Conservation (phyloP, 2,888 invertebrate species). For the Archips crataeganus region DNA sequence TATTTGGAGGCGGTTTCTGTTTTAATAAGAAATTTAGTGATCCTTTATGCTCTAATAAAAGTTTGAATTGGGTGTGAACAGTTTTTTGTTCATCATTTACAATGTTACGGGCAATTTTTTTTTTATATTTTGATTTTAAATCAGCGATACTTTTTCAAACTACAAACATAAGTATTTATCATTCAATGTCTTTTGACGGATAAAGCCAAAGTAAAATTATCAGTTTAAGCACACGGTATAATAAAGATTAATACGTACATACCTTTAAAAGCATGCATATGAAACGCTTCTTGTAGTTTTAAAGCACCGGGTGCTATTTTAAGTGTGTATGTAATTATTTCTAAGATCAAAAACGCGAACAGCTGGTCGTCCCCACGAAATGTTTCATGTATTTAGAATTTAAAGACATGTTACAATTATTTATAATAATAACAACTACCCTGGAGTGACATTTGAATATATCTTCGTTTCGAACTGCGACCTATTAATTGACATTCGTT, state of each 20-base stretch:
- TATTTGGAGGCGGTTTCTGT: conserved; percentile 66
- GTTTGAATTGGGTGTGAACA: conserved; percentile 70
- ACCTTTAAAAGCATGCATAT: not conserved
- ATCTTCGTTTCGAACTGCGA: not conserved
- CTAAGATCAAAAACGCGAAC: conserved; percentile 2
- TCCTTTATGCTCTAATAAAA: conserved; percentile 65
- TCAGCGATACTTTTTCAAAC: conserved; percentile 48
- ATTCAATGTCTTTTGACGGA: not conserved
- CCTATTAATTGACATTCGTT: not conserved
- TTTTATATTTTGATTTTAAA: conserved; percentile 58
- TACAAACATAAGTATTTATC: not conserved
- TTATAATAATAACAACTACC: conserved; percentile 21
- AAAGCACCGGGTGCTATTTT: not conserved
- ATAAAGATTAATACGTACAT: not conserved
- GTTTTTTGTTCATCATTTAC: conserved; percentile 57
- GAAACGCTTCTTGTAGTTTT: not conserved
- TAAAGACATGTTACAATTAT: conserved; percentile 9
- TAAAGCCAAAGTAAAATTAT: not conserved
- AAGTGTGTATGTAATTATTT: not conserved
- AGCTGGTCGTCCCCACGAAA: conserved; percentile 29
- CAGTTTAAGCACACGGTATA: not conserved
- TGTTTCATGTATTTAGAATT: conserved; percentile 12
- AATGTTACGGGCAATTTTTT: conserved; percentile 44
- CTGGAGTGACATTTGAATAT: not conserved
- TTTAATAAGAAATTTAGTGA: conserved; percentile 72